Percentiles rank a stretch among this genome's conserved stretches.
phyloP scores from a whole-genome alignment of 2,888 invertebrate genomes.

The Dryobotodes eremita region DNA sequence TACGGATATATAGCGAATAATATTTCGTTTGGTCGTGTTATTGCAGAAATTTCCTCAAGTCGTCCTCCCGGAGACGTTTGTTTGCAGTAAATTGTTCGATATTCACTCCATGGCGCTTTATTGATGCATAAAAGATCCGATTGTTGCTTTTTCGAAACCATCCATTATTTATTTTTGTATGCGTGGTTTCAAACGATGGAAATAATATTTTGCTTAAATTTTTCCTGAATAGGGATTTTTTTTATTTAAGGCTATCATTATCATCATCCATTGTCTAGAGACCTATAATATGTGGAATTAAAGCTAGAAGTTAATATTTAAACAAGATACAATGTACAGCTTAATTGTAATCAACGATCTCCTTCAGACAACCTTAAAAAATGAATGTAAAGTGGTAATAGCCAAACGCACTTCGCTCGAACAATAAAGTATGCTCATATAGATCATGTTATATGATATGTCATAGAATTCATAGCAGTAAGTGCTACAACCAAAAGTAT shows the following conservation, averaged over 20 bases:
- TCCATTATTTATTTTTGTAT: conserved; percentile 45
- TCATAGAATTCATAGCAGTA: background rate
- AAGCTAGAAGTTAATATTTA: background rate
- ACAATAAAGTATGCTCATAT: background rate
- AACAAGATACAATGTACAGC: background rate
- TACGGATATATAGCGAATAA: conserved; percentile 38
- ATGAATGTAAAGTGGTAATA: background rate
- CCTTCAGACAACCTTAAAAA: conserved; percentile 25
- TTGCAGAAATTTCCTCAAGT: conserved; percentile 40
- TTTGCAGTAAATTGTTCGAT: conserved; percentile 47
- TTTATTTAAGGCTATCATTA: too few species aligned
- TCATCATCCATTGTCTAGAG: background rate
- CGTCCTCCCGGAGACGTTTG: conserved; percentile 23
- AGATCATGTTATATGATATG: background rate
- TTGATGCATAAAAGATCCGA: conserved; percentile 53
- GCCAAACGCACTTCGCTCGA: background rate
- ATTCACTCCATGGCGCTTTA: conserved; percentile 46
- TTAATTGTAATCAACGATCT: conserved; percentile 8
- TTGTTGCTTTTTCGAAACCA: conserved; percentile 51
- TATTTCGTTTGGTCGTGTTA: conserved; percentile 44
- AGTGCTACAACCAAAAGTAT: background rate
- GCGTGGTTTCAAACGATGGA: conserved; percentile 11
- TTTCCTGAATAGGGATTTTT: background rate
- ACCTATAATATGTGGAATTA: background rate
- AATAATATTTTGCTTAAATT: background rate